These are phyloP conservation scores for Platypus cylindrus DNA, from an alignment of 2,888 invertebrate species.

Conservation along the genomic window DNA sequence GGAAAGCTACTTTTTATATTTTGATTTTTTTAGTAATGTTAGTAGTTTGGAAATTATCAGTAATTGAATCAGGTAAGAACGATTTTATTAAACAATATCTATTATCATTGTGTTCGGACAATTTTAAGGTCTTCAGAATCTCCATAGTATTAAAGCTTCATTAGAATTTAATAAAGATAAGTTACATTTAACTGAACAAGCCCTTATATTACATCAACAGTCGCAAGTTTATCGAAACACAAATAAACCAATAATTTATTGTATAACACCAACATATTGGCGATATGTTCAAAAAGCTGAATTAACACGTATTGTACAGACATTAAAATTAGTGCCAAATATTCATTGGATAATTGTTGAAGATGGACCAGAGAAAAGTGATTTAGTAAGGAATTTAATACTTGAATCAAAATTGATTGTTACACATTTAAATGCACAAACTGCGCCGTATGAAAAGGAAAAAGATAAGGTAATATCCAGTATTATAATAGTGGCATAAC, in stretches of 20 bases:
- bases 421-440: constrained; percentile 53
- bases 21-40: constrained; percentile 22
- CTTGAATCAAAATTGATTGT: constrained; percentile 41
- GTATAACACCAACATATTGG: constrained; percentile 84
- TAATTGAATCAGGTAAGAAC: constrained; percentile 20
- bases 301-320: constrained; percentile 78
- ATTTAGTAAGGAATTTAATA: constrained; percentile 62
- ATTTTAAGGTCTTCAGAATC: constrained; percentile 25
- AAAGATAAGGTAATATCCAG: constrained; percentile 37
- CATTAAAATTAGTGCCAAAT: constrained; percentile 73
- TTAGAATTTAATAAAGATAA: constrained; percentile 28
- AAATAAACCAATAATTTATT: constrained; percentile 60
- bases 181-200: constrained; percentile 28
- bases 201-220: constrained; percentile 27
- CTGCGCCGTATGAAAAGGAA: constrained; percentile 57
- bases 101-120: background rate
- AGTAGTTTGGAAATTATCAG: constrained; percentile 24
- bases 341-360: constrained; percentile 92
- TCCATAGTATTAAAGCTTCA: constrained; percentile 25
- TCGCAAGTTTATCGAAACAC: constrained; percentile 20
- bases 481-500: background rate
- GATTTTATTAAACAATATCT: background rate
- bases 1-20: constrained; percentile 22
- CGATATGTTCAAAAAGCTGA: constrained; percentile 89
- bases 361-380: constrained; percentile 60